Evolutionary conservation across 1,140 invertebrate species (phyloP).

Genomic region (Zaprionus nigranus): DNA sequence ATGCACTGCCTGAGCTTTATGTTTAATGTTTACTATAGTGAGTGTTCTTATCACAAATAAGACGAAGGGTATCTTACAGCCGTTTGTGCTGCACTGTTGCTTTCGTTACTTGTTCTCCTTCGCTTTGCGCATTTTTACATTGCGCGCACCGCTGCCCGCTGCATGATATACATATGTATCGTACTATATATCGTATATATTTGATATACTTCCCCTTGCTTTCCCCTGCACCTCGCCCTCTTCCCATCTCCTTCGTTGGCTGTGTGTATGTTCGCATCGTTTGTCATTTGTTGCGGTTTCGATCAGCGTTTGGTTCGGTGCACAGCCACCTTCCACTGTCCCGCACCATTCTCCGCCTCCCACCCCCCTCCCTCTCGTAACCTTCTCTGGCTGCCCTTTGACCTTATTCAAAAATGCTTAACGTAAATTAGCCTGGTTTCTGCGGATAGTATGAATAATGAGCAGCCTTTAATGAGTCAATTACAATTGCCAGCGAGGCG

Average conservation of each 20-base stretch:
- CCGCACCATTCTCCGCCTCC: neutral
- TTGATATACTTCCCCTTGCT: constrained; percentile 1
- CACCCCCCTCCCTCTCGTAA: neutral
- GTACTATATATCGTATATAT: constrained; percentile 9
- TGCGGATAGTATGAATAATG: constrained; percentile 76
- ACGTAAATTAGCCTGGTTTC: constrained; percentile 80
- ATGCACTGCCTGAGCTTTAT: too few relatives aligned
- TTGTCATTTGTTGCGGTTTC: constrained; percentile 82
- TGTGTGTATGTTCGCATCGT: constrained; percentile 72
- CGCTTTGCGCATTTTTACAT: neutral
- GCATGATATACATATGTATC: constrained; percentile 9
- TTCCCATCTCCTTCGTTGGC: neutral
- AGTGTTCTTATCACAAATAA: too few relatives aligned
- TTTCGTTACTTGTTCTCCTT: too few relatives aligned
- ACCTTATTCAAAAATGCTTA: constrained; percentile 82
- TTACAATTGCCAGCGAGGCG: constrained; percentile 60
- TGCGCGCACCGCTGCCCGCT: neutral
- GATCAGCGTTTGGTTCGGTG: constrained; percentile 74
- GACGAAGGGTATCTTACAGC: too few relatives aligned
- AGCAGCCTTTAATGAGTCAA: constrained; percentile 73
- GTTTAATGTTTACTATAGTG: too few relatives aligned
- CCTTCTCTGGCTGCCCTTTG: constrained; percentile 31
- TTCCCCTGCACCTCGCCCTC: neutral
- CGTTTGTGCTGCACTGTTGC: too few relatives aligned
- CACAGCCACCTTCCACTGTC: constrained; percentile 11